Base-by-base conservation (phyloP, 2,888 invertebrate species). In the Megamerina dolium region DNA sequence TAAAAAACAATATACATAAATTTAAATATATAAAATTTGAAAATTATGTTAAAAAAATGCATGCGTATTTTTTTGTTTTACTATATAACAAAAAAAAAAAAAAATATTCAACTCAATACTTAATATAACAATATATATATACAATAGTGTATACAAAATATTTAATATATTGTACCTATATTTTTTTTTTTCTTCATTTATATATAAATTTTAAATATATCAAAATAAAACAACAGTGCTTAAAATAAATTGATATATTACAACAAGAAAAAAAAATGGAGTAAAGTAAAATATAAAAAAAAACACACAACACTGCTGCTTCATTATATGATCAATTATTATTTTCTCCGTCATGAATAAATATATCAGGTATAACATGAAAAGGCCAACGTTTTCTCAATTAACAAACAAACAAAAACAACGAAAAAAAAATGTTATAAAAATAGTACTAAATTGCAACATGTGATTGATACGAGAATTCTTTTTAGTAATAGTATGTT, bases 51-150 rank as follows among this genome's bases (percentile, higher is more conserved):
- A 48, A 36, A 44, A 51, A 57, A 58, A 58, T 61, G 64, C 64
- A 64, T 64, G 66, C 64, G 63, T 63, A 58, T 60, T 60, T 59
- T 51, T 49, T 45, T 26, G 37, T 31, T 33, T 41, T 19, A 21
- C 19, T 23, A n/a, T n/a, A n/a, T n/a, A n/a, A n/a, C n/a, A n/a
- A n/a, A n/a, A n/a, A n/a, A n/a, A n/a, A n/a, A n/a, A n/a, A n/a
- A n/a, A 37, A 17, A 38, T 31, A 26, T 46, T 6, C 20, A 4
- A 18, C 43, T 42, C 23, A 43, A 42, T 20, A 40, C 37, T 46
- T 37, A 37, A 45, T 34, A 48, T n/a, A n/a, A n/a, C n/a, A n/a
- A n/a, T n/a, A n/a, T n/a, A n/a, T 39, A 37, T 40, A 30, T 36
- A 27, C 36, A 41, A 27, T 3, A 16, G 10, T 10, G 8, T 27